Conservation (phyloP, 1,140 invertebrate species). For the Drosophila obscura region DNA sequence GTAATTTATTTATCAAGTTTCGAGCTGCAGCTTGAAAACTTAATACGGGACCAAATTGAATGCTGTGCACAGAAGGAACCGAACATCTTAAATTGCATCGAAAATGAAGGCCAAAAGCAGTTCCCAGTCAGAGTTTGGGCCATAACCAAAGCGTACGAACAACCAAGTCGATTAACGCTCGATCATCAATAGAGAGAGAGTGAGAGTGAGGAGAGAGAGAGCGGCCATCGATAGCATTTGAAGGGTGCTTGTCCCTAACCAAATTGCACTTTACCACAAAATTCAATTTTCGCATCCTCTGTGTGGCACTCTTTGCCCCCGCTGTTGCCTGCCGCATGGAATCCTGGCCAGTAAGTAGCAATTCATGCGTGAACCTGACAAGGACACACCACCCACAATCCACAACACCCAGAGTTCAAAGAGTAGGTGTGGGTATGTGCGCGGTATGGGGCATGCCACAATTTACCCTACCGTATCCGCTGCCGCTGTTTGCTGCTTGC, state of each 20-base stretch:
- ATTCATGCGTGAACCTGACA: conserved; percentile 64
- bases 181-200: background rate
- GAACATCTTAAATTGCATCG: conserved; percentile 24
- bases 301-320: background rate
- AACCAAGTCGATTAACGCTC: background rate
- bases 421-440: too few species aligned
- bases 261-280: conserved; percentile 56
- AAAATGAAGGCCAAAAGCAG: background rate
- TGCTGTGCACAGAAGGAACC: conserved; percentile 35
- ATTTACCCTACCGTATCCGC: too few species aligned
- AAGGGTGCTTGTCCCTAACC: conserved; percentile 9
- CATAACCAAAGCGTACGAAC: background rate
- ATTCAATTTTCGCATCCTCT: conserved; percentile 59
- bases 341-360: conserved; percentile 52
- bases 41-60: conserved; percentile 79
- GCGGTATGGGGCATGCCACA: too few species aligned
- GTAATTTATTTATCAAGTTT: conserved; percentile 83
- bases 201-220: too few species aligned
- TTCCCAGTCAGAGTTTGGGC: background rate
- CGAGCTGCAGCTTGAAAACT: conserved; percentile 79
- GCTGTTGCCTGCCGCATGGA: conserved; percentile 29
- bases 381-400: conserved; percentile 33
- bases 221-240: conserved; percentile 22
- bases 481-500: background rate
- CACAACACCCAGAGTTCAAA: background rate